Conservation (phyloP, 2,888 invertebrate species). For the Nymphalis polychloros region DNA sequence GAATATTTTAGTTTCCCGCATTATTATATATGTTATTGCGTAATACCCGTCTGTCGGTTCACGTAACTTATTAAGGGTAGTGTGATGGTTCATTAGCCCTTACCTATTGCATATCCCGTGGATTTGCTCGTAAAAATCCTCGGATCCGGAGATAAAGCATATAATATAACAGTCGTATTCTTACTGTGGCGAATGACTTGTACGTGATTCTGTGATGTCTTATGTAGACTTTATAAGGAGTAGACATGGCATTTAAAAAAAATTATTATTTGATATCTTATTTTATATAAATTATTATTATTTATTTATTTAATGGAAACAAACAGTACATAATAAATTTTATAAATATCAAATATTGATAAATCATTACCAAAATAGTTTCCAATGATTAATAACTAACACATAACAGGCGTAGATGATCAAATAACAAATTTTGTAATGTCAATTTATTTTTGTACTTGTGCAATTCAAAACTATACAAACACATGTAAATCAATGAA, state of each 20-base stretch:
- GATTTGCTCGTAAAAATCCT: conserved; percentile 69
- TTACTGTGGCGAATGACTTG: conserved; percentile 57
- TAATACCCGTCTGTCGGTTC: conserved; percentile 28
- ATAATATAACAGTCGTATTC: conserved; percentile 56
- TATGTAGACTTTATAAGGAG: conserved; percentile 16
- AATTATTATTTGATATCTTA: background rate
- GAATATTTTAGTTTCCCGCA: background rate
- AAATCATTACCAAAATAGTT: too few species aligned
- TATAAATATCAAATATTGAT: too few species aligned
- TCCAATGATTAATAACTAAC: too few species aligned
- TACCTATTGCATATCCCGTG: conserved; percentile 48
- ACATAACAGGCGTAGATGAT: too few species aligned
- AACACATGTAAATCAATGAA: too few species aligned
- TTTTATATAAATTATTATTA: background rate
- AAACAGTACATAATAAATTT: too few species aligned
- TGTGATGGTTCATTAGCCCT: conserved; percentile 44
- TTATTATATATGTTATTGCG: background rate
- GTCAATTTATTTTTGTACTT: too few species aligned
- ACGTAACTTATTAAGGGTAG: conserved; percentile 43
- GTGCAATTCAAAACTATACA: too few species aligned
- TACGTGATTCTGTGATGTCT: conserved; percentile 63
- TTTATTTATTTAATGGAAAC: too few species aligned
- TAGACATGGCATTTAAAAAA: conserved; percentile 34
- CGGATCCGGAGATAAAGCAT: conserved; percentile 64
- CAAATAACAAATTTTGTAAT: too few species aligned